Conservation (phyloP, 2,797 vertebrate genomes). For the Bradypodion ventrale region DNA sequence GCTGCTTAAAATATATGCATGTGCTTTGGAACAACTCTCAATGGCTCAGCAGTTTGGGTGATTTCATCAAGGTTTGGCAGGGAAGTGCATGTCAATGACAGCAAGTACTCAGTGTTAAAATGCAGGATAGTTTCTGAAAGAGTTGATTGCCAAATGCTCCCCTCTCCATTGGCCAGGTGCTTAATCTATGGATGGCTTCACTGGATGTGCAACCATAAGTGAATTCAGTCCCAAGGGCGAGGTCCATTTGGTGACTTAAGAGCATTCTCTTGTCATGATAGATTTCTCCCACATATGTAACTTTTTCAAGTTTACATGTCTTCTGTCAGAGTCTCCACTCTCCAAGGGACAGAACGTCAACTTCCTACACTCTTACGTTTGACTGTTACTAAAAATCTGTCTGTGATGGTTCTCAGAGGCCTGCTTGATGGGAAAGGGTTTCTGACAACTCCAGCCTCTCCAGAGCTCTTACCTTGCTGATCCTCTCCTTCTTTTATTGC, state of each 20-base stretch:
- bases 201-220: constrained; percentile 84
- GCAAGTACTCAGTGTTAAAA: constrained; percentile 80
- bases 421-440: constrained; percentile 67
- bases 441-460: constrained; percentile 66
- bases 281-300: constrained; percentile 83
- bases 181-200: constrained; percentile 83
- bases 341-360: constrained; percentile 70
- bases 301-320: constrained; percentile 83
- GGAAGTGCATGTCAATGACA: constrained; percentile 83
- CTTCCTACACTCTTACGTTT: constrained; percentile 67
- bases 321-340: constrained; percentile 69
- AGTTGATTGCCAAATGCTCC: constrained; percentile 84
- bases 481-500: constrained; percentile 38
- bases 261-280: constrained; percentile 88
- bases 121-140: constrained; percentile 91
- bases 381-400: constrained; percentile 74
- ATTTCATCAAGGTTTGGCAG: constrained; percentile 77
- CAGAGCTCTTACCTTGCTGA: constrained; percentile 63
- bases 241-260: constrained; percentile 87
- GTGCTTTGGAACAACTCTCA: constrained; percentile 50
- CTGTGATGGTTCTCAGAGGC: constrained; percentile 63
- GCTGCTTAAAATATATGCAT: constrained; percentile 12
- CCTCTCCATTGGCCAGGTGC: constrained; percentile 77
- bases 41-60: constrained; percentile 79
- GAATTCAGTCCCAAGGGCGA: constrained; percentile 83